Evolutionary conservation across 2,888 invertebrate species (phyloP).

Genomic region (Cabera pusaria): DNA sequence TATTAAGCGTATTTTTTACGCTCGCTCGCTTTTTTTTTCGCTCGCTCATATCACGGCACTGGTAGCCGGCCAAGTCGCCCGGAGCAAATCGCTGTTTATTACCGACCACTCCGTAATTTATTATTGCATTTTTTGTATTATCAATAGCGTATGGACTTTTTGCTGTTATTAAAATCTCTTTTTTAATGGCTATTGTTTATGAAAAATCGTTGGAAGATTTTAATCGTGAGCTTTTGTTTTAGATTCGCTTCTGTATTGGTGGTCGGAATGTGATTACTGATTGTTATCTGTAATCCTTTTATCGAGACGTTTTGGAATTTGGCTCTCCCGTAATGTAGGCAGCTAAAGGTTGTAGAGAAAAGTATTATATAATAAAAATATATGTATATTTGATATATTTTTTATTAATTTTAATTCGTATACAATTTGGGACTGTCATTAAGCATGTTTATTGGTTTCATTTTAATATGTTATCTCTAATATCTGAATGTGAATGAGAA

Average conservation of each 20-base stretch:
- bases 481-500: too few species aligned
- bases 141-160: slow-evolving; percentile 77
- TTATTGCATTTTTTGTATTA: slow-evolving; percentile 82
- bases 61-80: slow-evolving; percentile 78
- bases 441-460: too few species aligned
- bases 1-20: slow-evolving; percentile 79
- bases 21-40: slow-evolving; percentile 50
- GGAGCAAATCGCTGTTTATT: slow-evolving; percentile 80
- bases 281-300: slow-evolving; percentile 9
- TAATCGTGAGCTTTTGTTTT: slow-evolving; percentile 62
- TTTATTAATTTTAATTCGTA: too few species aligned
- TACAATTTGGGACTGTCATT: too few species aligned
- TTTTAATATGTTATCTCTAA: too few species aligned
- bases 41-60: slow-evolving; percentile 52
- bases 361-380: too few species aligned
- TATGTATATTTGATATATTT: too few species aligned
- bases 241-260: slow-evolving; percentile 26
- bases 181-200: slow-evolving; percentile 80
- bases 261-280: slow-evolving; percentile 17
- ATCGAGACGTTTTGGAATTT: slow-evolving; percentile 13
- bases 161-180: slow-evolving; percentile 79
- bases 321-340: slow-evolving; percentile 1
- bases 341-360: too few species aligned
- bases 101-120: slow-evolving; percentile 78
- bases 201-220: slow-evolving; percentile 73